These are phyloP conservation scores for Acropora yongei DNA, from an alignment of 64 coral and sea anemone genomes.

Conservation along the genomic window DNA sequence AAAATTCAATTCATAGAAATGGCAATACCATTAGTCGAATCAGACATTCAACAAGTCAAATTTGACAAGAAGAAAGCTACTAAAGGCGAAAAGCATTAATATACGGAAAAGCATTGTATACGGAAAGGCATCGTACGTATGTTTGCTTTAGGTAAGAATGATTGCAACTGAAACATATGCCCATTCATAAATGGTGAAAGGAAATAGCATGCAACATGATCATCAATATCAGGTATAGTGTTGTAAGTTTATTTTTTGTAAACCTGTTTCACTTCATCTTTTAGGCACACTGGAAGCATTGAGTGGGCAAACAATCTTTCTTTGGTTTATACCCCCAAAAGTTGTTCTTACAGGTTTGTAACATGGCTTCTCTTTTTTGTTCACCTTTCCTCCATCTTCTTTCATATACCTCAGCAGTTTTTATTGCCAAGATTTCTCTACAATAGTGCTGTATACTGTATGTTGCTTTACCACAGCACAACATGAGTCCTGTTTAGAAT, in stretches of 20 bases:
- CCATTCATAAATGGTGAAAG: not conserved
- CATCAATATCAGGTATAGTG: not conserved
- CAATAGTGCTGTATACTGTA: not conserved
- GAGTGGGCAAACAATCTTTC: not conserved
- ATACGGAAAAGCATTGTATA: not conserved
- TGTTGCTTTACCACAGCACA: not conserved
- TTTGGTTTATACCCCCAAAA: constrained; percentile 1
- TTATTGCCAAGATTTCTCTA: not conserved
- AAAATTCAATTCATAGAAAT: constrained; percentile 12
- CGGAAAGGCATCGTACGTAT: not conserved
- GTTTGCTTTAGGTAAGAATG: not conserved
- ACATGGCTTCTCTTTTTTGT: not conserved
- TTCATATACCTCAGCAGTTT: constrained; percentile 8
- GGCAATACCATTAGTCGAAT: not conserved
- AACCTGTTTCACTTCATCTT: not conserved
- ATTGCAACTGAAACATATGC: not conserved
- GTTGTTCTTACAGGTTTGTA: constrained; percentile 16
- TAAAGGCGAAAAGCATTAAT: constrained; percentile 4
- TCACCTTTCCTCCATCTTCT: not conserved
- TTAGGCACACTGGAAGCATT: not conserved
- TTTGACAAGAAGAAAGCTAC: constrained; percentile 1
- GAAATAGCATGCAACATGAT: not conserved
- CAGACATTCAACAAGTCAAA: constrained; percentile 4
- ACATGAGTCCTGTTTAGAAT: not conserved
- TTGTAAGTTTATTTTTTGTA: not conserved